phyloP scores from a whole-genome alignment of 2,888 invertebrate genomes.

The Gastracanthus pulcherrimus region DNA sequence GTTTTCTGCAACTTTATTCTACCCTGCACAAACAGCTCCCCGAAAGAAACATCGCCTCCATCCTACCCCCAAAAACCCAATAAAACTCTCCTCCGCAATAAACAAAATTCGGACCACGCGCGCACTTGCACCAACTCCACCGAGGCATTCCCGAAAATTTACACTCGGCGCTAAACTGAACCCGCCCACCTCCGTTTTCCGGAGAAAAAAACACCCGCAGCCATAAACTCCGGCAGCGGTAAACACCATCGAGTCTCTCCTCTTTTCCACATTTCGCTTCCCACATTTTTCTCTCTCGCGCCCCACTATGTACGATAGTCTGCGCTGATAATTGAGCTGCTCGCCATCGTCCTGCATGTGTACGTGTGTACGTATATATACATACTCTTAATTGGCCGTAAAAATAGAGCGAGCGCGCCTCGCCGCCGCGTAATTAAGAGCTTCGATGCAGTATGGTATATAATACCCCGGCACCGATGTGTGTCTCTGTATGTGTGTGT shows the following conservation, averaged over 20 bases:
- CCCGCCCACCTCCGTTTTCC: background rate
- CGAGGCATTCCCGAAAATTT: background rate
- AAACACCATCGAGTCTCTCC: background rate
- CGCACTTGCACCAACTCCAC: too few species aligned
- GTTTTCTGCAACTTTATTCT: too few species aligned
- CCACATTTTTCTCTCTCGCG: conserved; percentile 45
- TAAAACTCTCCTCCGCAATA: too few species aligned
- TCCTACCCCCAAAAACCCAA: too few species aligned
- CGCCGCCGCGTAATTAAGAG: conserved; percentile 40
- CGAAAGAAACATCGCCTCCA: background rate
- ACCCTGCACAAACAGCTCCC: background rate
- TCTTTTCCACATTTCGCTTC: conserved; percentile 31
- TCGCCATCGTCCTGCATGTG: conserved; percentile 26
- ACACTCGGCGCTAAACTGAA: background rate
- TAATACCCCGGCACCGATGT: too few species aligned
- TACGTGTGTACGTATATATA: background rate
- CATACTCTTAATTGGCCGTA: conserved; percentile 52
- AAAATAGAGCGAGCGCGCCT: conserved; percentile 51
- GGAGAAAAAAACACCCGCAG: too few species aligned
- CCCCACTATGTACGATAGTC: too few species aligned
- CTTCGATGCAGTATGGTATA: too few species aligned
- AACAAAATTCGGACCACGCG: too few species aligned
- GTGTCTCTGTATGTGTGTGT: too few species aligned
- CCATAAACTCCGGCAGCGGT: background rate
- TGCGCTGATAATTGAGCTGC: conserved; percentile 51